A percentile compares a stretch with the other conserved stretches of the same genome.
Evolutionary conservation across 2,888 invertebrate species (phyloP).

Genomic region (Lasioglossum villosulum): DNA sequence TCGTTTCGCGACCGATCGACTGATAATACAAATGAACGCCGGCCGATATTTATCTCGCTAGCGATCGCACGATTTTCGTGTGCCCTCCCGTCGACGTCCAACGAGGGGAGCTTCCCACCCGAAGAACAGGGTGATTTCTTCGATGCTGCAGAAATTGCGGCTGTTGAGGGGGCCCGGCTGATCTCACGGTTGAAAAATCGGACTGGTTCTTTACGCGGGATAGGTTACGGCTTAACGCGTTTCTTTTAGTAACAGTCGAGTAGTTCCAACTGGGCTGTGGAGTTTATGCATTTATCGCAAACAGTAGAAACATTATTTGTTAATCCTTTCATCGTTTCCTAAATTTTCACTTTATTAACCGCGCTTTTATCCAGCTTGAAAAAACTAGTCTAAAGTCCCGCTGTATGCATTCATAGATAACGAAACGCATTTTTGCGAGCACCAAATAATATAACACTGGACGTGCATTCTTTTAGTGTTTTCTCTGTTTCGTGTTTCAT

Average conservation of each 20-base stretch:
- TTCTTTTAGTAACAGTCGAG: neutral
- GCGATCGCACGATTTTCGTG: conserved; percentile 1
- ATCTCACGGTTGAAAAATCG: neutral
- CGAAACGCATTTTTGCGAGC: neutral
- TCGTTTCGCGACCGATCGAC: conserved; percentile 50
- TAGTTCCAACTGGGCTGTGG: neutral
- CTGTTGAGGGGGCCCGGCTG: neutral
- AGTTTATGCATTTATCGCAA: neutral
- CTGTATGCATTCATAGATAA: neutral
- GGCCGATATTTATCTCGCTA: conserved; percentile 43
- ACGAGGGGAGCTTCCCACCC: neutral
- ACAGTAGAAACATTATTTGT: neutral
- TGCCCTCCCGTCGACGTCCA: neutral
- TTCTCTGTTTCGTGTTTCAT: neutral
- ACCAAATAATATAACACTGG: neutral
- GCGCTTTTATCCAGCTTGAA: neutral
- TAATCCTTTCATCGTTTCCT: neutral
- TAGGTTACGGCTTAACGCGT: neutral
- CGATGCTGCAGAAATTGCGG: neutral
- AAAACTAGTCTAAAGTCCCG: neutral
- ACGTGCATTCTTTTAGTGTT: neutral
- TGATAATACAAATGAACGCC: conserved; percentile 30
- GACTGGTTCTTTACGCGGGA: neutral
- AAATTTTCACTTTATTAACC: neutral
- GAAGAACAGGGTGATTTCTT: neutral